Conservation (phyloP, 2,888 invertebrate genomes). For the Thymelicus sylvestris region DNA sequence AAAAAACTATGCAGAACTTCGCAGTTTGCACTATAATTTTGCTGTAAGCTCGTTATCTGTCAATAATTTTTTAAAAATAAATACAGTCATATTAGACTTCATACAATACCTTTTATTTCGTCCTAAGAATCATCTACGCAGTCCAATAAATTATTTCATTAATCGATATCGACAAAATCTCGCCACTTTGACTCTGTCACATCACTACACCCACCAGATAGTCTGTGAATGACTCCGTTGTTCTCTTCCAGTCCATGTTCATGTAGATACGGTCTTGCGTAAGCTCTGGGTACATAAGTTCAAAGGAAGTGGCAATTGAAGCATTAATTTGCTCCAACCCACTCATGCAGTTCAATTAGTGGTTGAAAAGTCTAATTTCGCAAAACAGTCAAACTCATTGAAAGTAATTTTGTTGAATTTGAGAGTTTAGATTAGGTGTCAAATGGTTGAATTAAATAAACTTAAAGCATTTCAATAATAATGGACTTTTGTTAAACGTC, state of each 20-base stretch:
- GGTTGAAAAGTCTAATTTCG: background rate
- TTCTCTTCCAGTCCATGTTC: constrained; percentile 42
- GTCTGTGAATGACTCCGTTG: constrained; percentile 78
- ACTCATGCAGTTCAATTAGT: constrained; percentile 13
- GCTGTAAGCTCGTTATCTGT: too few relatives aligned
- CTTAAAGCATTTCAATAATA: too few relatives aligned
- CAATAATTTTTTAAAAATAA: too few relatives aligned
- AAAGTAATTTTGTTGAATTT: background rate
- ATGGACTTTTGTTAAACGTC: too few relatives aligned
- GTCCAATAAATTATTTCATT: background rate
- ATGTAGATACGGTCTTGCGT: constrained; percentile 15
- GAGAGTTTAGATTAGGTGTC: too few relatives aligned
- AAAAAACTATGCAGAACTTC: too few relatives aligned
- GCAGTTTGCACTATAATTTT: too few relatives aligned
- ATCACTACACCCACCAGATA: constrained; percentile 82
- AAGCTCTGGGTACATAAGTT: constrained; percentile 21
- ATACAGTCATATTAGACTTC: too few relatives aligned
- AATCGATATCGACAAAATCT: constrained; percentile 55
- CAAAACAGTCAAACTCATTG: background rate
- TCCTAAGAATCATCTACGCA: too few relatives aligned
- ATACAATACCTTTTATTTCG: too few relatives aligned
- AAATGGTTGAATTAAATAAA: too few relatives aligned
- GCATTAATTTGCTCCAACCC: constrained; percentile 17
- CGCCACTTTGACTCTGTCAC: constrained; percentile 57
- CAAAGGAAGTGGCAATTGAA: constrained; percentile 29